These are phyloP conservation scores for Deilephila elpenor DNA, from an alignment of 2,888 invertebrate species.

Conservation along the genomic window DNA sequence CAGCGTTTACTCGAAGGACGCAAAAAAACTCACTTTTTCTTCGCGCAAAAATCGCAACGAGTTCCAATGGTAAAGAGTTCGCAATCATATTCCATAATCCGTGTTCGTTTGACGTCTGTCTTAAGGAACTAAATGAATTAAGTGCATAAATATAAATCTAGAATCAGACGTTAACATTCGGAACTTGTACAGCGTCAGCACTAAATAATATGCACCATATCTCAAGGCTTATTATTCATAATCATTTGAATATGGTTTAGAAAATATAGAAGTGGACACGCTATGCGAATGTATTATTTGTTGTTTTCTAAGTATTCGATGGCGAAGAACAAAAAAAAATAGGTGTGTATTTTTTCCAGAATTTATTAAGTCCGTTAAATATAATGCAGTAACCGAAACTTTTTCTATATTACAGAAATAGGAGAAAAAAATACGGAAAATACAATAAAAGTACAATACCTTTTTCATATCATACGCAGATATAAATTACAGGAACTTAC, in stretches of 20 bases:
- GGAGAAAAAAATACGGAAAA: no score
- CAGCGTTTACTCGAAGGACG: neutral
- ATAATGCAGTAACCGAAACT: no score
- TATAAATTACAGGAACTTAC: no score
- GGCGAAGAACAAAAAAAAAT: neutral
- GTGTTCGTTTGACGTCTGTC: conserved; percentile 24
- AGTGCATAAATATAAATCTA: conserved; percentile 21
- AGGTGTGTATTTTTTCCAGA: no score
- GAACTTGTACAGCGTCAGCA: conserved; percentile 19
- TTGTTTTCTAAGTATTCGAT: neutral
- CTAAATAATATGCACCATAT: conserved; percentile 20
- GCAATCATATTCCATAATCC: conserved; percentile 22
- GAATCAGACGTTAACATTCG: conserved; percentile 18
- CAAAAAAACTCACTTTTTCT: neutral
- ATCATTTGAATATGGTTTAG: neutral
- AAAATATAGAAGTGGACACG: neutral
- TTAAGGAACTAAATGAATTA: conserved; percentile 24
- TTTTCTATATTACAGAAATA: no score
- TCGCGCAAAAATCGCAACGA: neutral
- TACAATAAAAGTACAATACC: no score
- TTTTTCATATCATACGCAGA: no score
- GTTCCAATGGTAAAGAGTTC: neutral
- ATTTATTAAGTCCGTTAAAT: no score
- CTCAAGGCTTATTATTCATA: conserved; percentile 12
- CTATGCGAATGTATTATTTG: neutral